Base-by-base conservation (phyloP, 1,140 invertebrate species). In the Ceratina calcarata region DNA sequence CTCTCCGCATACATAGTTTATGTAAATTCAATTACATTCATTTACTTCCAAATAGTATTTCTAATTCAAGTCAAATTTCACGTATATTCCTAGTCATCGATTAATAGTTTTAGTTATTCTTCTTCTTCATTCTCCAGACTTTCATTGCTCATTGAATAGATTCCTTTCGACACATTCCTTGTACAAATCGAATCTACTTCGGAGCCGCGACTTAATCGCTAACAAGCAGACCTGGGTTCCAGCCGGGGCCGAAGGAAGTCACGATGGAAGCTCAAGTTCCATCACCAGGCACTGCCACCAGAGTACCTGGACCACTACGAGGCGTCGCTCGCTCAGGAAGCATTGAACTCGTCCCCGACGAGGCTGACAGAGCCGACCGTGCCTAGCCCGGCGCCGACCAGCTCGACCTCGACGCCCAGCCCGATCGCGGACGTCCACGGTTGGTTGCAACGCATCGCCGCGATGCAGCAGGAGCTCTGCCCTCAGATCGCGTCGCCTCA, bases 231-330 rank as follows among this genome's bases (percentile, higher is more conserved):
- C n/a, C n/a, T n/a, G n/a, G n/a, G 70, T 93, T 91, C 18, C 87
- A 93, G 92, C 67, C 93, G 95, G 18, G 94, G 94, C 60, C 92
- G 95, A 22, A 94, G 95, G 87, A 95, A 95, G 90, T 94, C 95
- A 58, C 91, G 95, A 80, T 95, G 96, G 94, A 97, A 97, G 88
- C 91, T 97, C 12, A 96, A 97, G 86, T 97, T 97, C 86, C 96
- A 97, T 84, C 96, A 97, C 85, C 96, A 97, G 89, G 96, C 96
- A 0, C 89, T 97, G 58, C 96, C 96, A 0, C 95, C 96, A 1
- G 96, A 96, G 85, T 97, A 97, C 84, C 92, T 96, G 51, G 95
- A 96, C 86, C 96, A 97, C 86, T 97, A 96, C 91, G 96, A 96
- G 89, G 95, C 96, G 16, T 95, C 95, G 0, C 90, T 96, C n/a